These are phyloP conservation scores for Epinephelus awoara DNA, from an alignment of 2,797 vertebrate genomes.

Conservation along the genomic window DNA sequence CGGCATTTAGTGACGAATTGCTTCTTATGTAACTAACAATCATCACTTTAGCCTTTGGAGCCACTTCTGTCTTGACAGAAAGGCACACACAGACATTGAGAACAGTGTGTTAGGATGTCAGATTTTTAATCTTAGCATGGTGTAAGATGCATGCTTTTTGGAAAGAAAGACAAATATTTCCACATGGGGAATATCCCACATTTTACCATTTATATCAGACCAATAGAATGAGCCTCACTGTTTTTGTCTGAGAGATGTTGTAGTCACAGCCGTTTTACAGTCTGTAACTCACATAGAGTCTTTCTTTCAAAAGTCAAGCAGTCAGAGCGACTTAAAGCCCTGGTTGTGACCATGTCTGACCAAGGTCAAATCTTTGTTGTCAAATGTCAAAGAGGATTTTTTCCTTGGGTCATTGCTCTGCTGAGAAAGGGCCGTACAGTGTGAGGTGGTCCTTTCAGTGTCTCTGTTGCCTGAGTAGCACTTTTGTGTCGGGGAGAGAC, in stretches of 20 bases:
- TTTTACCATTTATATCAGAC: background rate
- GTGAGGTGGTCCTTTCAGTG: background rate
- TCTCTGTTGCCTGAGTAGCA: background rate
- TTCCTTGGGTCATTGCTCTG: background rate
- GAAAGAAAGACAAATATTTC: background rate
- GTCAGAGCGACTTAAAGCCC: background rate
- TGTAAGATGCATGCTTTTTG: background rate
- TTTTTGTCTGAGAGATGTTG: background rate
- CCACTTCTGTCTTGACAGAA: background rate
- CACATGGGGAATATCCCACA: background rate
- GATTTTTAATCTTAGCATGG: background rate
- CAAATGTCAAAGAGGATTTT: constrained; percentile 9
- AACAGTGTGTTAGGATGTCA: background rate
- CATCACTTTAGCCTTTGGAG: background rate
- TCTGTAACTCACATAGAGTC: background rate
- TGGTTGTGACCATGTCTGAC: background rate
- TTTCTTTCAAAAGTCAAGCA: constrained; percentile 9
- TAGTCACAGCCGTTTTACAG: background rate
- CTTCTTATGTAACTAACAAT: background rate
- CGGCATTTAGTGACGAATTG: background rate
- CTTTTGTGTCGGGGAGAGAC: constrained; percentile 12
- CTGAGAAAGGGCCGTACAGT: background rate
- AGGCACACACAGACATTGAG: background rate
- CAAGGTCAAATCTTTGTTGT: constrained; percentile 4
- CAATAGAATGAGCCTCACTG: too few relatives aligned